Evolutionary conservation across 2,113 vertebrate species (phyloP).

Genomic region (Lampris incognitus): DNA sequence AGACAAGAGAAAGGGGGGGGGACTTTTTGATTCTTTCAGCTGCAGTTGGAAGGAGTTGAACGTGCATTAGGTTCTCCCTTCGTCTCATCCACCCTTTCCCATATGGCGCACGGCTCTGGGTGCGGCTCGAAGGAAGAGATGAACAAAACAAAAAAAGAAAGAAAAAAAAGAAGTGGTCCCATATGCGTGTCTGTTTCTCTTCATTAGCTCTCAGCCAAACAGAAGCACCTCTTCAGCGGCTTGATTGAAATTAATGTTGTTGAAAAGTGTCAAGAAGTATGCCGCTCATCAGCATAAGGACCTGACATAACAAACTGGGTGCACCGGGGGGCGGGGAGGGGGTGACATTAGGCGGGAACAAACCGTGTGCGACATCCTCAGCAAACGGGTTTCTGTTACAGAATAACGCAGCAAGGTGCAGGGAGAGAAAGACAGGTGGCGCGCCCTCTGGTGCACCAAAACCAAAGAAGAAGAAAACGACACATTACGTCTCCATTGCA

Average conservation of each 20-base stretch:
- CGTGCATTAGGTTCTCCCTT: conserved; percentile 67
- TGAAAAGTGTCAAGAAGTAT: conserved; percentile 66
- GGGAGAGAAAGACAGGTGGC: no score
- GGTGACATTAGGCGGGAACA: no score
- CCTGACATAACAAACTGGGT: conserved; percentile 37
- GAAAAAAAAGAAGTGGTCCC: conserved; percentile 60
- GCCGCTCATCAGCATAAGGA: conserved; percentile 56
- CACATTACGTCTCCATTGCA: no score
- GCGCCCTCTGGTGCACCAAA: no score
- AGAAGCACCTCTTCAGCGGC: conserved; percentile 75
- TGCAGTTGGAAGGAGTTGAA: conserved; percentile 69
- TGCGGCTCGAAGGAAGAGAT: conserved; percentile 70
- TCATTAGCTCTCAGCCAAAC: conserved; percentile 80
- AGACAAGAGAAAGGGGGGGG: conserved; percentile 57
- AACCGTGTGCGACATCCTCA: no score
- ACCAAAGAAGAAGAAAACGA: no score
- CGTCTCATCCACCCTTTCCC: conserved; percentile 79
- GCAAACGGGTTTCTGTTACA: no score
- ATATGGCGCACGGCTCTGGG: conserved; percentile 83
- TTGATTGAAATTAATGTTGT: conserved; percentile 76
- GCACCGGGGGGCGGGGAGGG: no score
- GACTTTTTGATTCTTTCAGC: conserved; percentile 66
- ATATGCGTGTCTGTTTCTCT: conserved; percentile 83
- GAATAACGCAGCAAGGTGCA: no score
- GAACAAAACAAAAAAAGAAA: conserved; percentile 33